A percentile compares a stretch with the other conserved stretches of the same genome.
These are phyloP conservation scores for Phytoseiulus persimilis DNA, from an alignment of 2,888 invertebrate genomes.

Conservation along the genomic window DNA sequence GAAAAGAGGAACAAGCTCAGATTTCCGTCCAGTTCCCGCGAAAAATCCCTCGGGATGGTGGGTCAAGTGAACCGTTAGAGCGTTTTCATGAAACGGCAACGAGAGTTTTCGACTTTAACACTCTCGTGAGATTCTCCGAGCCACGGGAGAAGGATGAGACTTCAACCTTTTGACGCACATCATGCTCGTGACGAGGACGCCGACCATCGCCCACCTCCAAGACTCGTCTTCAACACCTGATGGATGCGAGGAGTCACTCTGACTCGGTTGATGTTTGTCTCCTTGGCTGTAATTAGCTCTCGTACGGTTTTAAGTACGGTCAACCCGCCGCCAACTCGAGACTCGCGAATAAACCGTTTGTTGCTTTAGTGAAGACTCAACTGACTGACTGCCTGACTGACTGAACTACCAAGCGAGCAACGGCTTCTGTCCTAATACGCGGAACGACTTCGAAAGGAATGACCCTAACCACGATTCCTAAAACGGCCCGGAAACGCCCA, in stretches of 20 bases:
- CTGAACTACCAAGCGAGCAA: background rate
- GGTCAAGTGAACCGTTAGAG: background rate
- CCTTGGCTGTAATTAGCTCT: background rate
- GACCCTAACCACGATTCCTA: background rate
- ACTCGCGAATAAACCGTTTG: background rate
- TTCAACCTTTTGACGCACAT: background rate
- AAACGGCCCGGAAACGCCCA: background rate
- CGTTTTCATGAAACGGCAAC: background rate
- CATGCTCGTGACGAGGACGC: background rate
- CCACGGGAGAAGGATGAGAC: background rate
- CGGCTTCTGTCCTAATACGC: background rate
- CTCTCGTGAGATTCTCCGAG: background rate
- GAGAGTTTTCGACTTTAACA: background rate
- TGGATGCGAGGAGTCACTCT: background rate
- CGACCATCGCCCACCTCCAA: background rate
- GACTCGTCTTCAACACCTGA: background rate
- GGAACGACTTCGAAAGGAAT: background rate
- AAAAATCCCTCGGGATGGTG: background rate
- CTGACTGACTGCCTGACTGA: background rate
- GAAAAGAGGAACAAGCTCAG: background rate
- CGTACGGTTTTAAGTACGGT: no score
- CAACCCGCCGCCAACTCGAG: background rate
- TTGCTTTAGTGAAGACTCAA: no score
- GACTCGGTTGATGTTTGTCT: background rate
- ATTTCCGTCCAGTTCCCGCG: background rate